phyloP scores from a whole-genome alignment of 2,888 invertebrate species.

The Dione juno region DNA sequence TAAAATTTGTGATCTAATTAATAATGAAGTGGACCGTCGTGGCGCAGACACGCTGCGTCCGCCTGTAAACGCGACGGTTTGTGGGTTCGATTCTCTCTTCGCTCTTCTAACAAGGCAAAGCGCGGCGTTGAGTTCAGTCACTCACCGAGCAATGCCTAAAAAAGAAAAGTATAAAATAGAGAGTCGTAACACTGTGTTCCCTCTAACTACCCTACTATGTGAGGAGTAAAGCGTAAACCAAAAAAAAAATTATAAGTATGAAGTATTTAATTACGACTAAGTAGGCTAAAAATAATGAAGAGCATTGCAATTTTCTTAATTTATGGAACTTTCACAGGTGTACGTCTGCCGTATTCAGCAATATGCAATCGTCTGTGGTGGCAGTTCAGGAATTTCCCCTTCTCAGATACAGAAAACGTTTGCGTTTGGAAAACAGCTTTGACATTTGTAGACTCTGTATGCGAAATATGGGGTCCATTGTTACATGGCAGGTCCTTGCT shows the following conservation, averaged over 20 bases:
- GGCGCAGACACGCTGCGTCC: too few relatives aligned
- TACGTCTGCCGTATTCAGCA: conserved; percentile 89
- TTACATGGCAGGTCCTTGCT: conserved; percentile 88
- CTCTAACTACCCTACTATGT: background rate
- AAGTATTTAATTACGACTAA: too few relatives aligned
- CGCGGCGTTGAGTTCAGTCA: background rate
- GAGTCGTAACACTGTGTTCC: background rate
- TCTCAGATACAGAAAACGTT: conserved; percentile 84
- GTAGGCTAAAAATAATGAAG: background rate
- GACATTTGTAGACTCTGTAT: conserved; percentile 95
- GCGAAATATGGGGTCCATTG: conserved; percentile 94
- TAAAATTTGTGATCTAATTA: too few relatives aligned
- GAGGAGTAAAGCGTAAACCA: too few relatives aligned
- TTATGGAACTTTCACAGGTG: conserved; percentile 80
- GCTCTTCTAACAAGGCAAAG: too few relatives aligned
- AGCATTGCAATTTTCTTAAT: background rate
- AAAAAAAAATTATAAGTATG: too few relatives aligned
- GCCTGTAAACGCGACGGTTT: too few relatives aligned
- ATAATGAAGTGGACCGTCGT: too few relatives aligned
- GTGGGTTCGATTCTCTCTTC: too few relatives aligned
- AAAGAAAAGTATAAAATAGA: too few relatives aligned
- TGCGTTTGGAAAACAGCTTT: conserved; percentile 95
- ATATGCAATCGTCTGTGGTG: conserved; percentile 93
- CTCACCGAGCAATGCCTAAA: background rate
- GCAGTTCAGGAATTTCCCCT: conserved; percentile 94